Base-by-base conservation (phyloP, 2,797 vertebrate genomes). In the Serranus cabrilla region DNA sequence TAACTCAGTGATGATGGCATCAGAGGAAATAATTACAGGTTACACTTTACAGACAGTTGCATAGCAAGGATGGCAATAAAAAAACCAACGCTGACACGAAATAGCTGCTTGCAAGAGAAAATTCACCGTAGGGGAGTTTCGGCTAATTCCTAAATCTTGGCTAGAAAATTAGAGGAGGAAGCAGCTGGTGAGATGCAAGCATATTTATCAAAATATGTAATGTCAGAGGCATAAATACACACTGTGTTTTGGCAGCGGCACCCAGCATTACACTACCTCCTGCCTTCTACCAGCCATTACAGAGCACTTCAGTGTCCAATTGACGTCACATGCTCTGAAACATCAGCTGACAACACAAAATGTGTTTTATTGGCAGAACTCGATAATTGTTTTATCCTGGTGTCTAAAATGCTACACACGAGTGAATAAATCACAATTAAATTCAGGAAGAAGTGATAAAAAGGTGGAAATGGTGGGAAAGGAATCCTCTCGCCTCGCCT, bases 141-240 rank as follows among this genome's bases (percentile, higher is more conserved):
- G 43, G 12, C 40, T 66, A 42, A 82, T 62, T 81, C 75, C 27
- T 51, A 54, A 75, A 50, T 66, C 60, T 79, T 78, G 83, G 83
- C 84, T 55, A 61, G 27, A 57, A 71, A 78, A 65, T 59, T 42
- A 59, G 56, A 70, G 63, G 67, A 71, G 83, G 88, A 89, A 90
- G 71, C 88, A 91, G 87, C 82, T 91, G 90, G 74, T 81, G 66
- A 70, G 71, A 86, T 74, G 54, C 73, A 76, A 37, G 71, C 63
- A 83, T 77, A 74, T 85, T 82, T 73, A 76, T 34, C 69, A 71
- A 84, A 91, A 84, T 82, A 84, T 86, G 83, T 81, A 51, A 87
- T 84, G 63, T 86, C 74, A 66, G 66, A 64, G 66, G 74, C 84
- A 78, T 81, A 83, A 84, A 82, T 76, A 63, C 73, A 67, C 58